A percentile compares a stretch with the other conserved stretches of the same genome.
Evolutionary conservation across 1,140 invertebrate genomes (phyloP).

Genomic region (Eupristina koningsbergeri): DNA sequence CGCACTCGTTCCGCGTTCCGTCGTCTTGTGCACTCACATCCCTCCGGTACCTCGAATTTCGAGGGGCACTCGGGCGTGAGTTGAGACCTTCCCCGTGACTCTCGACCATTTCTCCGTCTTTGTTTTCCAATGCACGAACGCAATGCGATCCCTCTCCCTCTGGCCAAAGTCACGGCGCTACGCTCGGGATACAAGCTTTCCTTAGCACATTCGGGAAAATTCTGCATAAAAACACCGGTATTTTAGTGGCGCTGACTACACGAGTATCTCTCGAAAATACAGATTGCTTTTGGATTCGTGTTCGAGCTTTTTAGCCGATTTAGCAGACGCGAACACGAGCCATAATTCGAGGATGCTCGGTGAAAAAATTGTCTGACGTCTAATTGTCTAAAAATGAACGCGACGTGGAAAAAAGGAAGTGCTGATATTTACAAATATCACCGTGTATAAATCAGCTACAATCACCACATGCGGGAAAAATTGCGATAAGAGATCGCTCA

Average conservation of each 20-base stretch:
- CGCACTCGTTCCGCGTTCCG: neutral
- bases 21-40: neutral
- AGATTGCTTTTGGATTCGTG: too few relatives aligned
- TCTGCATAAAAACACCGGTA: too few relatives aligned
- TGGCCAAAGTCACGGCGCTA: too few relatives aligned
- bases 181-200: too few relatives aligned
- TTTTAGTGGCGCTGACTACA: too few relatives aligned
- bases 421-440: slow-evolving; percentile 37
- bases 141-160: too few relatives aligned
- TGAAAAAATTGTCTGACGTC: neutral
- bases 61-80: neutral
- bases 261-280: too few relatives aligned
- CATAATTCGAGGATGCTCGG: neutral
- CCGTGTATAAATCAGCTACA: neutral
- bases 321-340: too few relatives aligned
- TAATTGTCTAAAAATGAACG: too few relatives aligned
- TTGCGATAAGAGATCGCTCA: slow-evolving; percentile 24
- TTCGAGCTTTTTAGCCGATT: neutral
- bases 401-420: neutral
- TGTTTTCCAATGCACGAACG: neutral
- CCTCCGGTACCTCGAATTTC: neutral
- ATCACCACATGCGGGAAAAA: slow-evolving; percentile 9
- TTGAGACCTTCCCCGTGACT: too few relatives aligned
- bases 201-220: too few relatives aligned
- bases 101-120: too few relatives aligned